phyloP scores from a whole-genome alignment of 2,888 invertebrate genomes.

The Parnassius smintheus region DNA sequence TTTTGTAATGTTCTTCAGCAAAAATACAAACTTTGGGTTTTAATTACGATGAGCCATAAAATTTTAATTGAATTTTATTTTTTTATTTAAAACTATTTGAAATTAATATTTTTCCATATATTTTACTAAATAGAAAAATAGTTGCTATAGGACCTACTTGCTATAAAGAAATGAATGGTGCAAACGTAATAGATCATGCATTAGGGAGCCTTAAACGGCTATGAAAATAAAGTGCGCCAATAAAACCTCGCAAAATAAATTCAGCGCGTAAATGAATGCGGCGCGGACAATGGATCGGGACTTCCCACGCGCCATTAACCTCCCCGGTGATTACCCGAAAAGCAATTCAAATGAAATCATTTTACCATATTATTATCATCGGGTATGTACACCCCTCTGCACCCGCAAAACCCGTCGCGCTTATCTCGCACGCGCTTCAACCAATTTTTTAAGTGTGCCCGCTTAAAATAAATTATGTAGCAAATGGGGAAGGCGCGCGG shows the following conservation, averaged over 20 bases:
- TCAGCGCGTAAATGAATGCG: constrained; percentile 63
- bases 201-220: constrained; percentile 51
- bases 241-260: constrained; percentile 60
- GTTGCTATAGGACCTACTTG: background rate
- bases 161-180: background rate
- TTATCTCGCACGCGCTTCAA: constrained; percentile 62
- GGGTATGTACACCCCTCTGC: constrained; percentile 46
- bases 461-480: constrained; percentile 79
- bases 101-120: background rate
- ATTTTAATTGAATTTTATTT: background rate
- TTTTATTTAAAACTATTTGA: background rate
- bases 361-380: constrained; percentile 77
- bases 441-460: constrained; percentile 79
- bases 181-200: constrained; percentile 64
- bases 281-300: constrained; percentile 62
- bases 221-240: constrained; percentile 60
- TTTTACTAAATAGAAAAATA: background rate
- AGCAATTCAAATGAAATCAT: constrained; percentile 77
- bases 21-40: no score
- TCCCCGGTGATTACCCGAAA: constrained; percentile 56
- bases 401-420: constrained; percentile 69
- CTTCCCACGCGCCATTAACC: constrained; percentile 67
- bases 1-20: no score
- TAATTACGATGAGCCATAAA: background rate
- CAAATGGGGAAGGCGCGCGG: constrained; percentile 60